These are phyloP conservation scores for Lasioglossum baleicum DNA, from an alignment of 1,140 invertebrate species.

Conservation along the genomic window DNA sequence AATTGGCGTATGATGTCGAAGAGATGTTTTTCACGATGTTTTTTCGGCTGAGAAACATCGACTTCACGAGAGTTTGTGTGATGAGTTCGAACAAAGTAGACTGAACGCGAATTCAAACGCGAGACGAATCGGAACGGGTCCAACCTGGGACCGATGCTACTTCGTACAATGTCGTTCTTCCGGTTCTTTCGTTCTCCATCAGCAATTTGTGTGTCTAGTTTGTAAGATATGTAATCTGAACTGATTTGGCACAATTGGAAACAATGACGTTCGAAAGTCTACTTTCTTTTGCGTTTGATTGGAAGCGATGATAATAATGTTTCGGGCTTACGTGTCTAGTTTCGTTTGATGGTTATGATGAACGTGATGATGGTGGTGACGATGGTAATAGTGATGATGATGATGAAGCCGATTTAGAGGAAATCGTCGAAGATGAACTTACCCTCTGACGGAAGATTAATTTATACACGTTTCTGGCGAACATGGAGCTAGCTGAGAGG, in stretches of 20 bases:
- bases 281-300: neutral
- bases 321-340: neutral
- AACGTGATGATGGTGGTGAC: neutral
- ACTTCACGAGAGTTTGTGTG: neutral
- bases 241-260: too few species aligned
- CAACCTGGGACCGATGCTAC: neutral
- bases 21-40: neutral
- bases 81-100: neutral
- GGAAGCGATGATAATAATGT: neutral
- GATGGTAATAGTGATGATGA: conserved; percentile 1
- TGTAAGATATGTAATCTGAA: neutral
- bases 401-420: neutral
- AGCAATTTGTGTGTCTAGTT: neutral
- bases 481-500: conserved; percentile 98
- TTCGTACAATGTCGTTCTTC: neutral
- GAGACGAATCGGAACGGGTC: neutral
- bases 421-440: conserved; percentile 61
- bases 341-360: neutral
- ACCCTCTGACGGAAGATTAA: conserved; percentile 95
- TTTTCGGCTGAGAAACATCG: neutral
- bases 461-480: conserved; percentile 98
- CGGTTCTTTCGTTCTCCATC: neutral
- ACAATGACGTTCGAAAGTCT: neutral
- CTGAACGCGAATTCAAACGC: neutral
- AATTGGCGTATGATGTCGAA: neutral